Percentiles rank a stretch among this genome's conserved stretches.
Evolutionary conservation across 2,888 invertebrate species (phyloP).

Genomic region (Tiliacea aurago): DNA sequence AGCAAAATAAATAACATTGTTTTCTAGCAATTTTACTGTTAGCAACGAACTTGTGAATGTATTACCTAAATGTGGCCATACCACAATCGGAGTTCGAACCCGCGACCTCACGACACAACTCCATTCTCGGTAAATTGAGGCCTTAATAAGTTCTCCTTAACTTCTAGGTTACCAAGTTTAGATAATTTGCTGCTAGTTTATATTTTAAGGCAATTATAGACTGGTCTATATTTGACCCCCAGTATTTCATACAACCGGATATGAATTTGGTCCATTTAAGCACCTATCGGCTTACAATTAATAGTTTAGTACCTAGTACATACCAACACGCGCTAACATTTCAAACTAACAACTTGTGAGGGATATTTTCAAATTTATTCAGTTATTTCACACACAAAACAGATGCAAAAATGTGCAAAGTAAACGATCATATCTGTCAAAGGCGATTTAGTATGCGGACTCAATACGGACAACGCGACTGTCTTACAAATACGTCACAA

Average conservation of each 20-base stretch:
- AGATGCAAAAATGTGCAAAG: constrained; percentile 45
- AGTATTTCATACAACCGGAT: constrained; percentile 41
- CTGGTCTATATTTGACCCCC: constrained; percentile 30
- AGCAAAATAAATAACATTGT: constrained; percentile 57
- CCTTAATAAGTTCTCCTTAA: constrained; percentile 62
- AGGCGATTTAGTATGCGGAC: constrained; percentile 35
- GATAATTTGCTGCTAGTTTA: constrained; percentile 56
- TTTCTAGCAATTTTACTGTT: constrained; percentile 57
- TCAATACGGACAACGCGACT: constrained; percentile 22
- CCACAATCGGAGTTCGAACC: constrained; percentile 62
- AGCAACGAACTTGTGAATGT: constrained; percentile 54
- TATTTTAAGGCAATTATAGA: constrained; percentile 51
- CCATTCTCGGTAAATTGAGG: constrained; percentile 64
- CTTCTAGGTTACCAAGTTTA: constrained; percentile 52
- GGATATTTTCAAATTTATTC: constrained; percentile 38
- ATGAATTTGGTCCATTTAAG: constrained; percentile 20
- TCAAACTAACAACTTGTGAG: constrained; percentile 41
- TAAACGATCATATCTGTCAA: constrained; percentile 51
- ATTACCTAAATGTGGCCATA: constrained; percentile 57
- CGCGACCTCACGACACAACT: constrained; percentile 66
- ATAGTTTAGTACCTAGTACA: background rate
- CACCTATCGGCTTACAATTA: constrained; percentile 14
- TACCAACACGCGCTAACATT: background rate
- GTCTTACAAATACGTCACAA: constrained; percentile 31
- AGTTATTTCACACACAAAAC: constrained; percentile 21